phyloP scores from a whole-genome alignment of 2,113 vertebrate genomes.

The Oncorhynchus mykiss region DNA sequence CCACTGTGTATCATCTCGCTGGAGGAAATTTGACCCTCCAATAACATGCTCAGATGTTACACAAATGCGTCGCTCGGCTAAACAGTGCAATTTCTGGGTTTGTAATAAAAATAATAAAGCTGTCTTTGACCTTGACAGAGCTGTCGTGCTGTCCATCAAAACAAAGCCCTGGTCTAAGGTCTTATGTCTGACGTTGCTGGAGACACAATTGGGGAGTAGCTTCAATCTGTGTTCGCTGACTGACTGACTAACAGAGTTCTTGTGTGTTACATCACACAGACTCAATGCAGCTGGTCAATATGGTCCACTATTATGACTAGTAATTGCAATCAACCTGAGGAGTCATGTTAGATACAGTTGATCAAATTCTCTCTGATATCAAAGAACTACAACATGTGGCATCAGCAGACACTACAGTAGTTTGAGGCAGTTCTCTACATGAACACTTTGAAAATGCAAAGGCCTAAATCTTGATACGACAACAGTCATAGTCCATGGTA shows the following conservation, averaged over 20 bases:
- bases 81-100: conserved; percentile 5
- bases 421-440: no score
- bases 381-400: neutral
- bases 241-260: no score
- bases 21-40: conserved; percentile 34
- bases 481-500: no score
- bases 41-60: conserved; percentile 33
- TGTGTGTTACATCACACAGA: no score
- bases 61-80: conserved; percentile 30
- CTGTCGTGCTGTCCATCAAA: conserved; percentile 27
- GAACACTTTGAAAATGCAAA: no score
- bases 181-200: neutral
- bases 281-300: neutral
- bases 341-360: neutral
- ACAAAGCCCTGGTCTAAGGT: conserved; percentile 16
- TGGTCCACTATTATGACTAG: neutral
- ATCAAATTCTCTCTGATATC: neutral
- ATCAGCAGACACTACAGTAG: no score
- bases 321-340: neutral
- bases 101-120: neutral
- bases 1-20: conserved; percentile 14
- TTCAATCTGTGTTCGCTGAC: no score
- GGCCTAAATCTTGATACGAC: no score
- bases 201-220: neutral
- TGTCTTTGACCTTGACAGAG: conserved; percentile 28